Evolutionary conservation across 2,888 invertebrate species (phyloP).

Genomic region (Tetranychus piercei): DNA sequence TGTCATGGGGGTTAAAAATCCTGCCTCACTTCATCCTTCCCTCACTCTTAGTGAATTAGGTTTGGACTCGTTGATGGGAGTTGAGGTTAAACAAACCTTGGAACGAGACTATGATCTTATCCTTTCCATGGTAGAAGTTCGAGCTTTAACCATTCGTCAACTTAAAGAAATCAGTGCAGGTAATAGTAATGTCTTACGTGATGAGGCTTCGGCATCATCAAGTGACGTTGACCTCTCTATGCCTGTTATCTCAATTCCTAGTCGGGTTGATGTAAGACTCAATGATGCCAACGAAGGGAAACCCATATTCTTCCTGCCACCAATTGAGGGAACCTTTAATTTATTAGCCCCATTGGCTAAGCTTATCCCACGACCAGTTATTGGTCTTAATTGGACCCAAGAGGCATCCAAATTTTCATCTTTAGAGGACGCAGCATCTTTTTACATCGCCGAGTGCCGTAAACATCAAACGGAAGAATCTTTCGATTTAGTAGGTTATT

Average conservation of each 20-base stretch:
- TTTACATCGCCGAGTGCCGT: background rate
- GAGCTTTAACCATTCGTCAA: constrained; percentile 57
- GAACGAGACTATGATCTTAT: constrained; percentile 80
- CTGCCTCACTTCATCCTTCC: constrained; percentile 51
- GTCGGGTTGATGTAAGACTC: constrained; percentile 48
- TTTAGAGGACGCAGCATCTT: background rate
- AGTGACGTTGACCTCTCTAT: constrained; percentile 29
- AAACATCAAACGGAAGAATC: constrained; percentile 43
- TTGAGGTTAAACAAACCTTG: constrained; percentile 89
- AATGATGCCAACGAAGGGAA: constrained; percentile 30
- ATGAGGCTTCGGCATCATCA: constrained; percentile 12
- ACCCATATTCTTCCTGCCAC: constrained; percentile 46
- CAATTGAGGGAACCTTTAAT: constrained; percentile 58
- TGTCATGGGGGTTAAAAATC: constrained; percentile 75
- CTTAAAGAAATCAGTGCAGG: constrained; percentile 40
- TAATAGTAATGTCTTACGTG: constrained; percentile 27
- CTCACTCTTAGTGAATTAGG: constrained; percentile 79
- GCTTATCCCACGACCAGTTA: constrained; percentile 5
- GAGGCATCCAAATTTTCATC: background rate
- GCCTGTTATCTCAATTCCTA: constrained; percentile 52
- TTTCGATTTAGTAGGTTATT: constrained; percentile 78
- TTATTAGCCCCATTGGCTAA: constrained; percentile 17
- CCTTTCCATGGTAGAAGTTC: constrained; percentile 73
- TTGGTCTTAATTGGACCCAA: constrained; percentile 4
- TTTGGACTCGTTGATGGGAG: constrained; percentile 96